phyloP scores from a whole-genome alignment of 2,113 vertebrate species.

The Rhabdomys dilectus region DNA sequence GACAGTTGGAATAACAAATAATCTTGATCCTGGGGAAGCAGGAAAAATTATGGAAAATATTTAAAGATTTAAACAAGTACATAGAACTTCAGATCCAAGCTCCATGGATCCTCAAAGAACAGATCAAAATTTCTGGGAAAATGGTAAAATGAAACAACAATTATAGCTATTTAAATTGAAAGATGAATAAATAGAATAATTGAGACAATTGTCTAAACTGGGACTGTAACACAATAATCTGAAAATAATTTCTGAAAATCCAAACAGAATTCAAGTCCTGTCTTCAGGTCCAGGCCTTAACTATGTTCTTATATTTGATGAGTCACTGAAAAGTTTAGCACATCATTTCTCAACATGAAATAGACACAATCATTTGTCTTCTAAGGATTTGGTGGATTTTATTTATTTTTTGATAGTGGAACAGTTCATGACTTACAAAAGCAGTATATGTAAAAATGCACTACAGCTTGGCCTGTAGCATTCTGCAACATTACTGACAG shows the following conservation, averaged over 20 bases:
- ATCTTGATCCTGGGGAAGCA: neutral
- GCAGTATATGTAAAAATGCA: neutral
- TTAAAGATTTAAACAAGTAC: conserved; percentile 13
- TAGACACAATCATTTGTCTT: neutral
- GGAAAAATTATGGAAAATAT: conserved; percentile 34
- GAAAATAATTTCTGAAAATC: neutral
- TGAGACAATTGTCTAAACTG: neutral
- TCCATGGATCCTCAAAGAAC: neutral
- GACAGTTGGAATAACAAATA: neutral
- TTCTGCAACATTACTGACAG: neutral
- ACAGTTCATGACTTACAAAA: neutral
- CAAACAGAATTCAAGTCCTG: neutral
- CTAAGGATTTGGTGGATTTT: neutral
- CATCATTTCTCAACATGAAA: neutral
- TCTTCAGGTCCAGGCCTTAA: neutral
- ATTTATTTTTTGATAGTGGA: neutral
- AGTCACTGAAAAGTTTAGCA: neutral
- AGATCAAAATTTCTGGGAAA: neutral
- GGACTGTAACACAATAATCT: neutral
- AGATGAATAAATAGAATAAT: conserved; percentile 23
- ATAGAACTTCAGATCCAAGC: neutral
- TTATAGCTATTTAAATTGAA: conserved; percentile 6
- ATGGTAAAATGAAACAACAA: neutral
- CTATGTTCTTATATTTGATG: neutral
- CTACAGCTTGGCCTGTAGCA: neutral